Evolutionary conservation across 2,888 invertebrate genomes (phyloP).

Genomic region (Exocentrus adspersus): DNA sequence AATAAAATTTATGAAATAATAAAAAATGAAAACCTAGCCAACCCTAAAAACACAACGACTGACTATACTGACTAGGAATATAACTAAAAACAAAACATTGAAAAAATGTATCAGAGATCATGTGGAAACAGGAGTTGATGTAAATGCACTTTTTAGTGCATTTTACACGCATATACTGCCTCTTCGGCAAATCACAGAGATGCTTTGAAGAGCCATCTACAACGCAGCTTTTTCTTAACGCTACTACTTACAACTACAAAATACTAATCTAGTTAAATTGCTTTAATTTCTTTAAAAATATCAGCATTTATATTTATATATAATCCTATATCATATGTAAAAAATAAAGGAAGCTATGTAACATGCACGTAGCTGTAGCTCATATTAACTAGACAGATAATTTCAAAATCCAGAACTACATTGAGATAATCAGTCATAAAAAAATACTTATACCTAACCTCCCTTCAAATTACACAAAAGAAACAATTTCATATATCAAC

Average conservation of each 20-base stretch:
- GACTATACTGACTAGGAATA: slow-evolving; percentile 63
- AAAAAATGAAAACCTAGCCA: slow-evolving; percentile 59
- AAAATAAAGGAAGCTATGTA: slow-evolving; percentile 59
- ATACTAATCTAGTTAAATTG: slow-evolving; percentile 60
- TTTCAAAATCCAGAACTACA: slow-evolving; percentile 3
- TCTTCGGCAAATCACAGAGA: slow-evolving; percentile 62
- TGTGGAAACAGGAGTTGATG: slow-evolving; percentile 59
- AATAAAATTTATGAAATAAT: slow-evolving; percentile 53
- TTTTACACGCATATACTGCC: slow-evolving; percentile 59
- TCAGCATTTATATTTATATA: slow-evolving; percentile 55
- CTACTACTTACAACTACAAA: slow-evolving; percentile 46
- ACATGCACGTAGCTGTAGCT: slow-evolving; percentile 40
- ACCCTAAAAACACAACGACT: slow-evolving; percentile 57
- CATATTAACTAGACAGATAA: slow-evolving; percentile 15
- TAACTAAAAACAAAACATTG: slow-evolving; percentile 55
- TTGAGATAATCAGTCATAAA: slow-evolving; percentile 4
- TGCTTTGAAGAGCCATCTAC: slow-evolving; percentile 65
- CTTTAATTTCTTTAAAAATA: slow-evolving; percentile 64
- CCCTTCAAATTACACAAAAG: no score
- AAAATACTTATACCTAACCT: no score
- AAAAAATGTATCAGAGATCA: slow-evolving; percentile 57
- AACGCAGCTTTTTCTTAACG: slow-evolving; percentile 54
- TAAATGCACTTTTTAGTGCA: slow-evolving; percentile 52
- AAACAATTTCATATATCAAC: no score
- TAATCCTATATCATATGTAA: slow-evolving; percentile 49